Evolutionary conservation across 2,888 invertebrate genomes (phyloP).

Genomic region (Argyra leucocephala): DNA sequence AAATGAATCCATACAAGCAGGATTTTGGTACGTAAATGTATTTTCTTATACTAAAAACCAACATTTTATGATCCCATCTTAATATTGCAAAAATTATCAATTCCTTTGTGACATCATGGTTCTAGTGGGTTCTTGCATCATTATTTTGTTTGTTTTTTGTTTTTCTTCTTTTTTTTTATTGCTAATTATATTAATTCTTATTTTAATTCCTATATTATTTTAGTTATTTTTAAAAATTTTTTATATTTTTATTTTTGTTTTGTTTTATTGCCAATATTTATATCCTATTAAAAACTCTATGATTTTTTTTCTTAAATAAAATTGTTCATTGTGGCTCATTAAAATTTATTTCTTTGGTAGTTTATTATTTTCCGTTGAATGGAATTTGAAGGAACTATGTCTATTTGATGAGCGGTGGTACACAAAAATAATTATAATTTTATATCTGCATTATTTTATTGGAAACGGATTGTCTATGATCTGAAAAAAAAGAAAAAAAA

Average conservation of each 20-base stretch:
- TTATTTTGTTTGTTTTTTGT: no score
- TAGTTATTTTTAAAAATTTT: background rate
- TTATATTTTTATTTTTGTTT: background rate
- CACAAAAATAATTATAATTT: background rate
- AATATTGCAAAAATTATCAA: background rate
- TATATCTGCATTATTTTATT: background rate
- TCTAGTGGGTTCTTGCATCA: no score
- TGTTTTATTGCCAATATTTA: no score
- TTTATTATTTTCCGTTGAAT: no score
- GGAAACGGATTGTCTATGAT: background rate
- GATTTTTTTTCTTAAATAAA: background rate
- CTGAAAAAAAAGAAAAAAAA: background rate
- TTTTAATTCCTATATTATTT: background rate
- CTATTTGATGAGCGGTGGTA: background rate
- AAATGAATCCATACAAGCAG: conserved; percentile 11
- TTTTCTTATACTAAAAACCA: background rate
- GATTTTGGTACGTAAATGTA: background rate
- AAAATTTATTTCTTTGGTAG: background rate
- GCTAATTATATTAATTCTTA: background rate
- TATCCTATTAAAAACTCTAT: background rate
- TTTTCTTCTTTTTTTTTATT: no score
- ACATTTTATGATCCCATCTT: conserved; percentile 2
- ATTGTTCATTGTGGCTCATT: background rate
- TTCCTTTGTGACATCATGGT: background rate
- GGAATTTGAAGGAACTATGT: background rate